Evolutionary conservation across 2,797 vertebrate genomes (phyloP).

Genomic region (Gambusia yucatana): DNA sequence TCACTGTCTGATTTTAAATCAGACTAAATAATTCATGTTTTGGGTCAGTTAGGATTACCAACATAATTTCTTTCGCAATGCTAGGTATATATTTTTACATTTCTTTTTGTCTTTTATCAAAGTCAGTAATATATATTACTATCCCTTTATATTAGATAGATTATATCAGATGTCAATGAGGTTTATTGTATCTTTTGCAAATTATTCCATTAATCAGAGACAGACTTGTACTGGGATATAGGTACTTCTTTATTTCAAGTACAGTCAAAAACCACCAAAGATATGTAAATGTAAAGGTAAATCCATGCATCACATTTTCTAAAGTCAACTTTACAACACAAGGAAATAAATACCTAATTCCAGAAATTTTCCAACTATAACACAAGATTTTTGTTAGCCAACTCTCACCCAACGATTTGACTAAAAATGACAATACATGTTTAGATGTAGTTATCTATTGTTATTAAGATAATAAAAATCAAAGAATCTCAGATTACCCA

Average conservation of each 20-base stretch:
- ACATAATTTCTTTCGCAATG: not conserved
- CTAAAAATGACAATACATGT: constrained; percentile 20
- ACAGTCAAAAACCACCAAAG: constrained; percentile 48
- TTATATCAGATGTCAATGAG: not conserved
- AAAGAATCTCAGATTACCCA: constrained; percentile 2
- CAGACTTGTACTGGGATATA: not conserved
- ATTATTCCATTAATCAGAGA: not conserved
- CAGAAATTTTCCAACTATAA: constrained; percentile 29
- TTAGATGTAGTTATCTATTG: constrained; percentile 7
- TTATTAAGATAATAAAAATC: constrained; percentile 9
- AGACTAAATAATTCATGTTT: not conserved
- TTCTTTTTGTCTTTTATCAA: not conserved
- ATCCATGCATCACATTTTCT: constrained; percentile 5
- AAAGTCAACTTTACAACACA: constrained; percentile 32
- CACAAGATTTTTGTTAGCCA: constrained; percentile 22
- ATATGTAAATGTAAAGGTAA: not conserved
- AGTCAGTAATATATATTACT: not conserved
- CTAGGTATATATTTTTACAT: not conserved
- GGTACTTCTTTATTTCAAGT: constrained; percentile 56
- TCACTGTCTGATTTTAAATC: not conserved
- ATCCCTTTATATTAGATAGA: not conserved
- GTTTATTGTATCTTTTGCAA: not conserved
- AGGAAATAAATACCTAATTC: constrained; percentile 48
- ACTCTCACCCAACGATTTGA: constrained; percentile 13
- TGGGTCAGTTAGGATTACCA: not conserved